Evolutionary conservation across 2,888 invertebrate species (phyloP).

Genomic region (Phyllotreta striolata): DNA sequence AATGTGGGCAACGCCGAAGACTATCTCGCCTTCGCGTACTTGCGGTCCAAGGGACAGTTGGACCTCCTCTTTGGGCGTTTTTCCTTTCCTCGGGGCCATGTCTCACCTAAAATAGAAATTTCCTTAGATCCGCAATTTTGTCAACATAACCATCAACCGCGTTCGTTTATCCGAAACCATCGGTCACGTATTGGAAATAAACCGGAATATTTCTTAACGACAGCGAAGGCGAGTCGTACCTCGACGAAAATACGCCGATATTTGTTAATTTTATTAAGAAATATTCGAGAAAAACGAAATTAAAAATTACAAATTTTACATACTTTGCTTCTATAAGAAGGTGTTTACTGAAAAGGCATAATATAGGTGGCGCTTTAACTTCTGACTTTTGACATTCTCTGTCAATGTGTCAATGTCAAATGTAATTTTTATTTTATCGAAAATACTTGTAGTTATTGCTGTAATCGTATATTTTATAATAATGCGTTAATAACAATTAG

Average conservation of each 20-base stretch:
- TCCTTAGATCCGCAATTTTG: neutral
- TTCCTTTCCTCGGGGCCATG: constrained; percentile 98
- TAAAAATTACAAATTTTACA: constrained; percentile 6
- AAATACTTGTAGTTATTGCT: no score
- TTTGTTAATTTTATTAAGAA: constrained; percentile 5
- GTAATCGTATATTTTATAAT: no score
- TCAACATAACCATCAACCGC: constrained; percentile 33
- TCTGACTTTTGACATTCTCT: constrained; percentile 1
- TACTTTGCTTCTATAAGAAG: constrained; percentile 4
- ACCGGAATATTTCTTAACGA: neutral
- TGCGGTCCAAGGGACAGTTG: constrained; percentile 96
- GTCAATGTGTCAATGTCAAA: no score
- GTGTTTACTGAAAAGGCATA: constrained; percentile 21
- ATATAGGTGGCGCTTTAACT: constrained; percentile 40
- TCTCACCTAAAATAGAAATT: constrained; percentile 43
- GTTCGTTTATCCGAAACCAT: constrained; percentile 28
- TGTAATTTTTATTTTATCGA: no score
- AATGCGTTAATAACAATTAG: no score
- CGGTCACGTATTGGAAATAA: neutral
- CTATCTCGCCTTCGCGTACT: constrained; percentile 95
- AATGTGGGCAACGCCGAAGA: constrained; percentile 99
- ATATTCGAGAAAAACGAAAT: no score
- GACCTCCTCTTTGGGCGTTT: constrained; percentile 95
- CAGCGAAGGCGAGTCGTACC: neutral
- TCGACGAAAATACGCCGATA: constrained; percentile 9